These are phyloP conservation scores for Sylvilagus bachmani DNA, from an alignment of 2,113 vertebrate genomes.

Conservation along the genomic window DNA sequence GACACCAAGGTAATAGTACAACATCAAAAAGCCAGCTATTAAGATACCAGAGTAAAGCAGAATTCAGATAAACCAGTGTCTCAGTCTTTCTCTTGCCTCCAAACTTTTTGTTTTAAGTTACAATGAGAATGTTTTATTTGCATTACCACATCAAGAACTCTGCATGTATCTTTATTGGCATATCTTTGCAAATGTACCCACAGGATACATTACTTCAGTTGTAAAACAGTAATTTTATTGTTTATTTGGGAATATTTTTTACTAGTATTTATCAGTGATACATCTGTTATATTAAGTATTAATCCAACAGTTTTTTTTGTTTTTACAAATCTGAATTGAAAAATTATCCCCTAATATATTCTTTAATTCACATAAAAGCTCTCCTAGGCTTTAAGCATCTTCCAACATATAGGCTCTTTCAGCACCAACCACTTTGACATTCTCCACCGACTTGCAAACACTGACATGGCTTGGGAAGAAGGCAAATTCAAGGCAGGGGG, in stretches of 20 bases:
- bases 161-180: slow-evolving; percentile 68
- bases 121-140: slow-evolving; percentile 62
- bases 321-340: slow-evolving; percentile 50
- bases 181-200: slow-evolving; percentile 62
- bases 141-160: slow-evolving; percentile 2
- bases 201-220: slow-evolving; percentile 68
- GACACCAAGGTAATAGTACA: neutral
- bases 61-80: slow-evolving; percentile 48
- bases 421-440: slow-evolving; percentile 78
- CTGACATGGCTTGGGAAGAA: slow-evolving; percentile 76
- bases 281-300: slow-evolving; percentile 64
- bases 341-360: slow-evolving; percentile 70
- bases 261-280: slow-evolving; percentile 68
- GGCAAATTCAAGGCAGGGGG: slow-evolving; percentile 70
- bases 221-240: slow-evolving; percentile 74
- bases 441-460: slow-evolving; percentile 84
- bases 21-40: slow-evolving; percentile 26
- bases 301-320: slow-evolving; percentile 65
- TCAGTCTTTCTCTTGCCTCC: slow-evolving; percentile 42
- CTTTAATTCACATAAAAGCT: slow-evolving; percentile 77
- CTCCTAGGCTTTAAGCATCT: slow-evolving; percentile 71
- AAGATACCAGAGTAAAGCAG: slow-evolving; percentile 31
- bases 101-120: slow-evolving; percentile 55
- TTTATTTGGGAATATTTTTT: slow-evolving; percentile 73
- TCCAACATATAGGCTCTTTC: slow-evolving; percentile 81